These are phyloP conservation scores for Sminthurides aquaticus DNA, from an alignment of 2,888 invertebrate species.

Conservation along the genomic window DNA sequence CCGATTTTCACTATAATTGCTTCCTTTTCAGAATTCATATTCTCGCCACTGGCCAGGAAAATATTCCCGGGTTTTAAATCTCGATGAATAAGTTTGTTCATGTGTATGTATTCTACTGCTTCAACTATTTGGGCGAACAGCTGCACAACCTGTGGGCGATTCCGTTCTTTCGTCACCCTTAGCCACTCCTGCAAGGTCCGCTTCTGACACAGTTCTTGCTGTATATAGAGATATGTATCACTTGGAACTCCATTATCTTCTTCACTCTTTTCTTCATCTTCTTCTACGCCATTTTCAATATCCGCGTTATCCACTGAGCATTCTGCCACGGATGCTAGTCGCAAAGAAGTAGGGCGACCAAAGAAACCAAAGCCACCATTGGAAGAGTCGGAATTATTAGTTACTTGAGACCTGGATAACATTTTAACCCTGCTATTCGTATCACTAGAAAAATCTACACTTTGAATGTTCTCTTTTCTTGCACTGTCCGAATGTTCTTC, in stretches of 20 bases:
- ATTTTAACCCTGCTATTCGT: background rate
- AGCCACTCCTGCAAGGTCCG: conserved; percentile 91
- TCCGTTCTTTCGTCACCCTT: conserved; percentile 50
- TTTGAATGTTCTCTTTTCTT: background rate
- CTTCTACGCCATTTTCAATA: conserved; percentile 24
- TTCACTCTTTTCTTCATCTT: conserved; percentile 32
- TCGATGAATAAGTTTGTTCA: conserved; percentile 85
- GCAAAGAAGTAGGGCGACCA: conserved; percentile 33
- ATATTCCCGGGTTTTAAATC: conserved; percentile 71
- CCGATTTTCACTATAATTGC: conserved; percentile 65
- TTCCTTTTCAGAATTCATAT: conserved; percentile 6
- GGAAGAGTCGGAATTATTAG: background rate
- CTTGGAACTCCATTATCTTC: conserved; percentile 18
- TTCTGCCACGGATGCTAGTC: conserved; percentile 27
- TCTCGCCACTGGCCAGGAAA: conserved; percentile 33
- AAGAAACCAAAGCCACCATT: conserved; percentile 28
- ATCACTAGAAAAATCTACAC: background rate
- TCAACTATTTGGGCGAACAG: conserved; percentile 85
- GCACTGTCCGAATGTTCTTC: conserved; percentile 3
- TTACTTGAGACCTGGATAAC: background rate
- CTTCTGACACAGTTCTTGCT: conserved; percentile 90
- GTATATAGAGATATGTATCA: conserved; percentile 68
- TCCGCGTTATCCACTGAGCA: conserved; percentile 40
- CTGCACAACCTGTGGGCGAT: conserved; percentile 52
- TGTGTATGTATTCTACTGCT: conserved; percentile 92